Evolutionary conservation across 2,113 vertebrate genomes (phyloP).

Genomic region (Columba livia): DNA sequence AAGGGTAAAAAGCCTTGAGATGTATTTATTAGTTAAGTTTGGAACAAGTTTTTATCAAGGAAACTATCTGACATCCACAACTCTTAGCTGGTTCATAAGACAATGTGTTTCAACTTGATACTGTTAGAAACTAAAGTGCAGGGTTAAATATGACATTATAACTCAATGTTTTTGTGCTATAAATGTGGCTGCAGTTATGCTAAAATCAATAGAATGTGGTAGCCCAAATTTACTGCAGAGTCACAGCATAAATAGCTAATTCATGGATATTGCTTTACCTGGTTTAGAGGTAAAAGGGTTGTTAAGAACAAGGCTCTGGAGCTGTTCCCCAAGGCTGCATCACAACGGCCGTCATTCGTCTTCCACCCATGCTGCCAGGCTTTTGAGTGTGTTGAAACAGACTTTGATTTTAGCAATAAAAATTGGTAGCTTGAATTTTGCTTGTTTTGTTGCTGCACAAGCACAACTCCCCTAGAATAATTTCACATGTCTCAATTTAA

Average conservation of each 20-base stretch:
- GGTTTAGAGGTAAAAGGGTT: constrained; percentile 20
- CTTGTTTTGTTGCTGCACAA: not conserved
- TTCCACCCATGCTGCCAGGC: not conserved
- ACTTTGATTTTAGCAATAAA: constrained; percentile 36
- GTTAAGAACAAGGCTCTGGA: not conserved
- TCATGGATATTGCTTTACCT: constrained; percentile 23
- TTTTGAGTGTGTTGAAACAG: not conserved
- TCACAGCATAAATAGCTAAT: not conserved
- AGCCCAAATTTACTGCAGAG: not conserved
- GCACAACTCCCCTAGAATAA: not conserved
- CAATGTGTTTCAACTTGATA: not conserved
- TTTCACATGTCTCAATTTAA: not conserved
- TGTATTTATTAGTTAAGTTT: not conserved
- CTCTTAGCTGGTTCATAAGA: not conserved
- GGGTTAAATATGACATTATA: not conserved
- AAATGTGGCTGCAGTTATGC: not conserved
- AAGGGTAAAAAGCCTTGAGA: not conserved
- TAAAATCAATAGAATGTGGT: not conserved
- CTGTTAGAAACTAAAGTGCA: not conserved
- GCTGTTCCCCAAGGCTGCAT: not conserved
- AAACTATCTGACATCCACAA: not conserved
- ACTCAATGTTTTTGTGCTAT: not conserved
- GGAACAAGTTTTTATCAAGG: not conserved
- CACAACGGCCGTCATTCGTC: not conserved
- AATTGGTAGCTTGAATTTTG: not conserved